phyloP scores from a whole-genome alignment of 1,140 invertebrate genomes.

The Homarus americanus region DNA sequence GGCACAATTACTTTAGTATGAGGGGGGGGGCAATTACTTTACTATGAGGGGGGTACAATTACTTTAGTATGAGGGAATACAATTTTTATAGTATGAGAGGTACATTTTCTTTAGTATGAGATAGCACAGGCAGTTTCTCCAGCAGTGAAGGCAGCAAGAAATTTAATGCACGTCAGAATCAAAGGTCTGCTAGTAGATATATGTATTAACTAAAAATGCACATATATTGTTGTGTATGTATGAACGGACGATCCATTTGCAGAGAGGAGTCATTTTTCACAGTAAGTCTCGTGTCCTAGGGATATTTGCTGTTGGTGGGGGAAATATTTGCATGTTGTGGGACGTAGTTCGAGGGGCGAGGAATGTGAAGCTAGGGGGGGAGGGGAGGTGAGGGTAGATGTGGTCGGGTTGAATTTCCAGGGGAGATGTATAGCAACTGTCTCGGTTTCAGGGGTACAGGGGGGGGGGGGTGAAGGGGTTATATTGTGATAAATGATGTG shows the following conservation, averaged over 20 bases:
- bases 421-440: not conserved
- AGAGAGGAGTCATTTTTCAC: not conserved
- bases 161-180: too few species aligned
- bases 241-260: not conserved
- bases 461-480: not conserved
- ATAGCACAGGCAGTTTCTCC: too few species aligned
- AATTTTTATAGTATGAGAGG: too few species aligned
- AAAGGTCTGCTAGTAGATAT: too few species aligned
- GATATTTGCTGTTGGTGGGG: not conserved
- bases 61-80: too few species aligned
- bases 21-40: too few species aligned
- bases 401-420: not conserved
- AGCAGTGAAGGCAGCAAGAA: too few species aligned
- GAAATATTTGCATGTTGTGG: not conserved
- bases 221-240: not conserved
- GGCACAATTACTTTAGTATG: too few species aligned
- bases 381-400: not conserved
- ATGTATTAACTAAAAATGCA: not conserved
- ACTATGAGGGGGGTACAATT: too few species aligned
- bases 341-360: not conserved
- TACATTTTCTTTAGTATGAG: too few species aligned
- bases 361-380: not conserved
- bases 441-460: not conserved
- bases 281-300: not conserved
- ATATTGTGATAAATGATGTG: too few species aligned